A percentile compares a stretch with the other conserved stretches of the same genome.
Evolutionary conservation across 2,797 vertebrate species (phyloP).

Genomic region (Cichlasoma orientale): DNA sequence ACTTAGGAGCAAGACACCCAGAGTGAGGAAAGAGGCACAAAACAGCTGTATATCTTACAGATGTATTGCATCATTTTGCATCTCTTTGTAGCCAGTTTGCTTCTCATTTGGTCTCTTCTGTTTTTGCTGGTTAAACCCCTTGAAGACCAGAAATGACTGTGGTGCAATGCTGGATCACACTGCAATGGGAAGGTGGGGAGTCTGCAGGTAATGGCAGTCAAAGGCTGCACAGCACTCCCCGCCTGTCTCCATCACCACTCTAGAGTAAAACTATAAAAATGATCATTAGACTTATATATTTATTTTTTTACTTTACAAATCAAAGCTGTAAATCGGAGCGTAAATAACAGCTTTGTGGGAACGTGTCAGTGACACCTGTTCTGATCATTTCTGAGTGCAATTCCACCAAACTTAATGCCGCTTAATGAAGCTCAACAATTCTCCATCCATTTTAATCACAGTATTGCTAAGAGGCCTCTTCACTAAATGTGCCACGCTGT

Average conservation of each 20-base stretch:
- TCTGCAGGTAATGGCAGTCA: no score
- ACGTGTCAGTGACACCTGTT: not conserved
- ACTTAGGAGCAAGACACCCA: not conserved
- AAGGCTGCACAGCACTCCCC: no score
- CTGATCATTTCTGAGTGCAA: not conserved
- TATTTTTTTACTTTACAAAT: not conserved
- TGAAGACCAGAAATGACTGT: no score
- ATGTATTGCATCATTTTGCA: not conserved
- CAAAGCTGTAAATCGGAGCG: not conserved
- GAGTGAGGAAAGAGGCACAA: not conserved
- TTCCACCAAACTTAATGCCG: not conserved
- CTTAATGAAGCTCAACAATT: not conserved
- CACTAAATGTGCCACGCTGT: not conserved
- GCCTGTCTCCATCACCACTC: no score
- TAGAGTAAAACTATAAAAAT: not conserved
- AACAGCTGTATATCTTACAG: not conserved
- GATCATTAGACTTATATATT: not conserved
- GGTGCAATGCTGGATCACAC: no score
- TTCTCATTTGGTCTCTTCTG: not conserved
- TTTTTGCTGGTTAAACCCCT: not conserved
- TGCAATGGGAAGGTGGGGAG: no score
- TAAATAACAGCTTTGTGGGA: not conserved
- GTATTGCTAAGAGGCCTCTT: not conserved
- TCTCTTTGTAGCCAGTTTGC: not conserved
- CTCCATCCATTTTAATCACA: not conserved